Evolutionary conservation across 2,797 vertebrate genomes (phyloP).

Genomic region (Neosalanx taihuensis): DNA sequence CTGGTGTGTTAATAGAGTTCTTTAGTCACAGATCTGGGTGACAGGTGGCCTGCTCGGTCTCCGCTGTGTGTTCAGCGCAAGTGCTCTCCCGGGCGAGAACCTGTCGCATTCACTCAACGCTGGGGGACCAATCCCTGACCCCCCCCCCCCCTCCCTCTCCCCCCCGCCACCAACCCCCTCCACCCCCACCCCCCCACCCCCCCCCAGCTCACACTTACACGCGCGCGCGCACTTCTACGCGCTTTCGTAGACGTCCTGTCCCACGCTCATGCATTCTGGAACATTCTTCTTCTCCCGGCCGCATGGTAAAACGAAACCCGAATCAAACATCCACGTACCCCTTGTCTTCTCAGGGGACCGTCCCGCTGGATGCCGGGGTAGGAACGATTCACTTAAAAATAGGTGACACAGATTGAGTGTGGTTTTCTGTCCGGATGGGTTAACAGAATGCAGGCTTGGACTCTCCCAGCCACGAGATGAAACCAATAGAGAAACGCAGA

Average conservation of each 20-base stretch:
- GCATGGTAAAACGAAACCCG: not conserved
- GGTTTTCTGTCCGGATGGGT: constrained; percentile 12
- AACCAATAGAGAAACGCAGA: not conserved
- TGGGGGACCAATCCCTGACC: constrained; percentile 55
- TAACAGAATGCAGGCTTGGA: constrained; percentile 28
- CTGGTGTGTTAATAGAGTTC: constrained; percentile 65
- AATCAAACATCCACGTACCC: constrained; percentile 26
- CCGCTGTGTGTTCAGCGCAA: constrained; percentile 62
- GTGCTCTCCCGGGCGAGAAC: constrained; percentile 67
- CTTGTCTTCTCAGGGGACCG: constrained; percentile 18
- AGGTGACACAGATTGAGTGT: constrained; percentile 25
- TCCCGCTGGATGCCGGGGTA: not conserved
- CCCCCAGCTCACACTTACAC: constrained; percentile 32
- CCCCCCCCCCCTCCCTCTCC: not conserved
- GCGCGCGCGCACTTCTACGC: not conserved
- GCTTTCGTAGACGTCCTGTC: not conserved
- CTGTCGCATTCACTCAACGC: constrained; percentile 72
- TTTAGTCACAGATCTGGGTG: constrained; percentile 67
- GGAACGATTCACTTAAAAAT: constrained; percentile 29
- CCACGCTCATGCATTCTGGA: not conserved
- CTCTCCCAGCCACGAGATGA: not conserved
- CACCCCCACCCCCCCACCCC: constrained; percentile 6
- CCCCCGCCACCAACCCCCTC: not conserved
- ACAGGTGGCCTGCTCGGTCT: constrained; percentile 67
- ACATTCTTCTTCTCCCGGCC: not conserved